A percentile compares a stretch with the other conserved stretches of the same genome.
These are phyloP conservation scores for Alexandromys fortis DNA, from an alignment of 2,113 vertebrate genomes.

Conservation along the genomic window DNA sequence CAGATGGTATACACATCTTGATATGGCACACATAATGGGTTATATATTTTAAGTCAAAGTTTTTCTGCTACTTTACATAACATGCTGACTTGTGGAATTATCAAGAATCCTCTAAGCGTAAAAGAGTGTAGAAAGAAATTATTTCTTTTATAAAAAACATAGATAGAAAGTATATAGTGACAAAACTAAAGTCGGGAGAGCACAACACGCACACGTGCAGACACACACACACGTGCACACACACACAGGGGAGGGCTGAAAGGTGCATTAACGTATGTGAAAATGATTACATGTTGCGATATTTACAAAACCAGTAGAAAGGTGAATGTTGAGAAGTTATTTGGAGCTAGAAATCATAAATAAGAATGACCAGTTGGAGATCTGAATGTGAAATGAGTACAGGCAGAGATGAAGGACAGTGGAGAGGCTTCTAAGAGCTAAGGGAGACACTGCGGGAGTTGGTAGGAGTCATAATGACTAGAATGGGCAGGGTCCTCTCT, in stretches of 20 bases:
- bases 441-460: neutral
- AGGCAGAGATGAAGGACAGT: neutral
- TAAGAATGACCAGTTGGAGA: neutral
- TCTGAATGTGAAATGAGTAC: constrained; percentile 1
- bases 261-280: neutral
- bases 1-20: constrained; percentile 61
- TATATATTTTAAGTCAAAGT: constrained; percentile 70
- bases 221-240: neutral
- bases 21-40: constrained; percentile 57
- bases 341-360: neutral
- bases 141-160: constrained; percentile 7
- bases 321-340: constrained; percentile 39
- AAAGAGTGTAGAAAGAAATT: constrained; percentile 45
- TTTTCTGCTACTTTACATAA: constrained; percentile 56
- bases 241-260: neutral
- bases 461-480: neutral
- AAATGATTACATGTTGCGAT: constrained; percentile 35
- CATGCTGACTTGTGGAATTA: constrained; percentile 48
- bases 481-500: constrained; percentile 7
- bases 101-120: constrained; percentile 4
- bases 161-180: neutral
- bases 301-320: constrained; percentile 39
- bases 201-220: neutral
- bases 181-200: neutral
- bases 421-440: neutral